phyloP scores from a whole-genome alignment of 2,113 vertebrate genomes.

The Rafetus swinhoei region DNA sequence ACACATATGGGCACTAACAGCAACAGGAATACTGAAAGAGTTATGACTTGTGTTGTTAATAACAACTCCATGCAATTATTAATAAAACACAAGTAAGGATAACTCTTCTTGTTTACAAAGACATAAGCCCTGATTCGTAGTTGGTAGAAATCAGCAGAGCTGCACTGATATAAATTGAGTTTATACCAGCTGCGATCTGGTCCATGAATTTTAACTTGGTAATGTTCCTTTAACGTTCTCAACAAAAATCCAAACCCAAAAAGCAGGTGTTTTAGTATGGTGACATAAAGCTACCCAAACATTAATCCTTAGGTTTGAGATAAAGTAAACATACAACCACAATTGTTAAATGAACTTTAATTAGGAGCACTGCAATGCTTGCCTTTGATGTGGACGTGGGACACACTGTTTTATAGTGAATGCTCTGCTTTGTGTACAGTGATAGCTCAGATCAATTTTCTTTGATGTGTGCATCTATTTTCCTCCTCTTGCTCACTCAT shows the following conservation, averaged over 20 bases:
- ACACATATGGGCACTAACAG: neutral
- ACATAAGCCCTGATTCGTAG: neutral
- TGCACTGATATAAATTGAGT: neutral
- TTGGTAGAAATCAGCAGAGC: neutral
- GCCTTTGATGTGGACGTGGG: neutral
- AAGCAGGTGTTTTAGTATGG: neutral
- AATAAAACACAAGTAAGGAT: neutral
- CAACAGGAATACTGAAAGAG: neutral
- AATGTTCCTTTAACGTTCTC: neutral
- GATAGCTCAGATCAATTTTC: constrained; percentile 57
- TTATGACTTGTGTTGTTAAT: neutral
- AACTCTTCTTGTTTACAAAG: neutral
- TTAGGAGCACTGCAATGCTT: neutral
- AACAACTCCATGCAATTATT: neutral
- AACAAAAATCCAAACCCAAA: neutral
- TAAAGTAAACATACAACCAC: neutral
- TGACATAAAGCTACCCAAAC: neutral
- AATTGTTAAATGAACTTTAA: constrained; percentile 1
- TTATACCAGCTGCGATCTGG: neutral
- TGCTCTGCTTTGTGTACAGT: constrained; percentile 24
- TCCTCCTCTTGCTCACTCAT: neutral
- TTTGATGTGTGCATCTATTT: constrained; percentile 55
- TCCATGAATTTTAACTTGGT: neutral
- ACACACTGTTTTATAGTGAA: neutral
- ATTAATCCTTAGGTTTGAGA: neutral